Evolutionary conservation across 2,888 invertebrate species (phyloP).

Genomic region (Orthosia gothica): DNA sequence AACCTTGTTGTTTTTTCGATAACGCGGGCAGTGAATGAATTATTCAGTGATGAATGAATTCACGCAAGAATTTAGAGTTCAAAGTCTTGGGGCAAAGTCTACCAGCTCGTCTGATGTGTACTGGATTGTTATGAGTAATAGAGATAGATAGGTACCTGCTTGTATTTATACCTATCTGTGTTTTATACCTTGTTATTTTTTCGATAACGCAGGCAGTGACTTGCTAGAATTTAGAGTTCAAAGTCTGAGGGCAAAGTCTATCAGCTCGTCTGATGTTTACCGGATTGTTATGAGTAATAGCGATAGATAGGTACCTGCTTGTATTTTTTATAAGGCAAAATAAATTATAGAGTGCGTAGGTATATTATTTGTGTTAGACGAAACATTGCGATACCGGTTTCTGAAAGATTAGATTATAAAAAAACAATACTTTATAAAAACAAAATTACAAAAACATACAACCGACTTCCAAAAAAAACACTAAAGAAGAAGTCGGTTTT

Average conservation of each 20-base stretch:
- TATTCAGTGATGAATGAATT: too few species aligned
- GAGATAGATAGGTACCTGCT: too few species aligned
- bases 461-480: too few species aligned
- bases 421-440: neutral
- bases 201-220: slow-evolving; percentile 35
- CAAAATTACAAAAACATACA: too few species aligned
- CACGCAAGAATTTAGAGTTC: too few species aligned
- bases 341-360: too few species aligned
- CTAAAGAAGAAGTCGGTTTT: too few species aligned
- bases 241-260: slow-evolving; percentile 33
- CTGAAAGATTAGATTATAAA: slow-evolving; percentile 3
- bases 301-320: too few species aligned
- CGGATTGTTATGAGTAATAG: slow-evolving; percentile 4
- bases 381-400: neutral
- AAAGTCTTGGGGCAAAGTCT: too few species aligned
- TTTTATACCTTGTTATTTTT: neutral
- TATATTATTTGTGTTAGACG: neutral
- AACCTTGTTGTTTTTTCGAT: neutral
- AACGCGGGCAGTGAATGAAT: slow-evolving; percentile 39
- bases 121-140: too few species aligned
- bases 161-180: neutral
- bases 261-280: neutral
- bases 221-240: slow-evolving; percentile 36
- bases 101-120: too few species aligned
- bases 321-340: too few species aligned